phyloP scores from a whole-genome alignment of 1,140 invertebrate genomes.

The Lasioglossum baleicum region DNA sequence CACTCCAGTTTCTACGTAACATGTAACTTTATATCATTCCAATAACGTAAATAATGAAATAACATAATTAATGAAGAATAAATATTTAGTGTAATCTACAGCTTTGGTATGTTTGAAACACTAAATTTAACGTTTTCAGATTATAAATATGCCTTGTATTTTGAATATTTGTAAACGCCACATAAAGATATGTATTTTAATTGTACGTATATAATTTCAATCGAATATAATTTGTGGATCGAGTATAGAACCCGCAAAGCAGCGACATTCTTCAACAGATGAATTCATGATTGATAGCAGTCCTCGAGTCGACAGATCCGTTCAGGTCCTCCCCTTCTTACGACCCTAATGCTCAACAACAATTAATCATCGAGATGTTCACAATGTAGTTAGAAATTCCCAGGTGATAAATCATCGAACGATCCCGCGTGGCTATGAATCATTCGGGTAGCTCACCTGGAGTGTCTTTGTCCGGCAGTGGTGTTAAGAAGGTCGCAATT shows the following conservation, averaged over 20 bases:
- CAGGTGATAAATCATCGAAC: slow-evolving; percentile 14
- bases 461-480: too few relatives aligned
- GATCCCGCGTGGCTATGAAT: background rate
- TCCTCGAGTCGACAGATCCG: slow-evolving; percentile 8
- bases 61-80: too few relatives aligned
- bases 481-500: slow-evolving; percentile 6
- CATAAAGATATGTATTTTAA: too few relatives aligned
- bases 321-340: slow-evolving; percentile 9
- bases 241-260: background rate
- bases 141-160: too few relatives aligned
- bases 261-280: slow-evolving; percentile 1
- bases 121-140: too few relatives aligned
- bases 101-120: too few relatives aligned
- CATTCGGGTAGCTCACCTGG: background rate
- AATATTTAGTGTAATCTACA: too few relatives aligned
- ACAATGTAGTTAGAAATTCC: slow-evolving; percentile 23
- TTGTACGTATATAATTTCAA: background rate
- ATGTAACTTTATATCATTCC: too few relatives aligned
- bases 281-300: slow-evolving; percentile 18
- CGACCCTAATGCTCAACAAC: slow-evolving; percentile 3
- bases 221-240: background rate
- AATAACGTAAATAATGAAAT: too few relatives aligned
- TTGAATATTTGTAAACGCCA: too few relatives aligned
- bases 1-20: too few relatives aligned
- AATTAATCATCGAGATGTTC: slow-evolving; percentile 24